Percentiles rank a stretch among this genome's conserved stretches.
Evolutionary conservation across 2,113 vertebrate genomes (phyloP).

Genomic region (Stegostoma tigrinum): DNA sequence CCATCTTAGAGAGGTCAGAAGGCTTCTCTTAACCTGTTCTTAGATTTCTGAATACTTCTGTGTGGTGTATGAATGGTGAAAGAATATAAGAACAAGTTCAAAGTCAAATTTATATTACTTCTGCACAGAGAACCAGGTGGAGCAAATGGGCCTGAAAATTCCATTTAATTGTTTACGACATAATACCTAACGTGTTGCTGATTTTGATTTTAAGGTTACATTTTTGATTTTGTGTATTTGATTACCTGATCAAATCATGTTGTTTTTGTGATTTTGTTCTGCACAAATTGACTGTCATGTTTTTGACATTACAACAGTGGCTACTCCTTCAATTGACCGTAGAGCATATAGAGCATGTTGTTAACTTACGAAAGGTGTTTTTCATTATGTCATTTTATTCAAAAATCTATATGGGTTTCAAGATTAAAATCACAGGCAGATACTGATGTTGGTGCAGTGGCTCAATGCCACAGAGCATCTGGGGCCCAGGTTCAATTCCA

Average conservation of each 20-base stretch:
- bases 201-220: neutral
- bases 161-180: too few species aligned
- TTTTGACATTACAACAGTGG: neutral
- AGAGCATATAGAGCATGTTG: neutral
- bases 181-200: neutral
- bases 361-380: neutral
- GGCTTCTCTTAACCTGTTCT: neutral
- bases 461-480: too few species aligned
- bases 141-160: neutral
- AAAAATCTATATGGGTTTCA: neutral
- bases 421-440: neutral
- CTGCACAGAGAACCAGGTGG: neutral
- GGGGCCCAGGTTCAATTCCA: too few species aligned
- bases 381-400: neutral
- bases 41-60: conserved; percentile 14
- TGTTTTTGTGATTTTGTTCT: neutral
- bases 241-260: neutral
- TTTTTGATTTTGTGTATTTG: neutral
- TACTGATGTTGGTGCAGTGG: neutral
- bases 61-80: neutral
- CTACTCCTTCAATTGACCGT: neutral
- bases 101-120: neutral
- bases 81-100: neutral
- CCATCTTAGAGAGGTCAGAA: neutral
- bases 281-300: neutral